Percentiles rank a stretch among this genome's conserved stretches.
Conservation (phyloP, 2,797 vertebrate genomes). For the Vireo griseus region DNA sequence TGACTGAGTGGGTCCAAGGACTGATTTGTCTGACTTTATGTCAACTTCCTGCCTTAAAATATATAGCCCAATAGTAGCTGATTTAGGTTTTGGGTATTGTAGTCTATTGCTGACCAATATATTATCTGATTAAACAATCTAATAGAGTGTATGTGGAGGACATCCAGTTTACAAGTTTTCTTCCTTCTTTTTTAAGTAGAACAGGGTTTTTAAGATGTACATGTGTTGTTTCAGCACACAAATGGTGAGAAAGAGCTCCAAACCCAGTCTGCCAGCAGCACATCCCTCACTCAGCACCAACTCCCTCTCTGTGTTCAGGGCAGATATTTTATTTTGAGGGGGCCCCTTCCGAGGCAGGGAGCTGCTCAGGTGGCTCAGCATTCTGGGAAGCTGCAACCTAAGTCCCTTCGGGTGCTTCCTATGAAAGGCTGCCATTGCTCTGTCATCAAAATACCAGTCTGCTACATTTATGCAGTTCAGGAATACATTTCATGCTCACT, state of each 20-base stretch:
- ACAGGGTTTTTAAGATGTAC: not conserved
- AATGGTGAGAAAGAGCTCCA: not conserved
- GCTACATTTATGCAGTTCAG: fast-evolving
- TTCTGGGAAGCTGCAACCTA: not conserved
- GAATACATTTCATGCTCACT: not conserved
- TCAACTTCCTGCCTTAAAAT: not conserved
- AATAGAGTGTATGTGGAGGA: not conserved
- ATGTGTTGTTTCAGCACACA: not conserved
- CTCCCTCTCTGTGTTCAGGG: fast-evolving
- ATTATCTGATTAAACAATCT: not conserved
- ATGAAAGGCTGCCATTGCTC: not conserved
- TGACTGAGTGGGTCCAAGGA: not conserved
- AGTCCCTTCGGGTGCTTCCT: not conserved
- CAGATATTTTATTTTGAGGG: not conserved
- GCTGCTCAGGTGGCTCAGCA: not conserved
- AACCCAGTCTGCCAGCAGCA: not conserved
- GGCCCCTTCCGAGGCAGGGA: not conserved
- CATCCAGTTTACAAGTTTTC: not conserved
- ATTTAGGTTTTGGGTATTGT: not conserved
- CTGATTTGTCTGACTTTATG: not conserved
- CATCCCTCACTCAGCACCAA: fast-evolving
- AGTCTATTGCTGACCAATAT: not conserved
- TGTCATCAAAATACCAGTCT: not conserved
- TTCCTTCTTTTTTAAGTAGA: not conserved
- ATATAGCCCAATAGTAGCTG: not conserved